Evolutionary conservation across 2,888 invertebrate species (phyloP).

Genomic region (Oasisia sp.): DNA sequence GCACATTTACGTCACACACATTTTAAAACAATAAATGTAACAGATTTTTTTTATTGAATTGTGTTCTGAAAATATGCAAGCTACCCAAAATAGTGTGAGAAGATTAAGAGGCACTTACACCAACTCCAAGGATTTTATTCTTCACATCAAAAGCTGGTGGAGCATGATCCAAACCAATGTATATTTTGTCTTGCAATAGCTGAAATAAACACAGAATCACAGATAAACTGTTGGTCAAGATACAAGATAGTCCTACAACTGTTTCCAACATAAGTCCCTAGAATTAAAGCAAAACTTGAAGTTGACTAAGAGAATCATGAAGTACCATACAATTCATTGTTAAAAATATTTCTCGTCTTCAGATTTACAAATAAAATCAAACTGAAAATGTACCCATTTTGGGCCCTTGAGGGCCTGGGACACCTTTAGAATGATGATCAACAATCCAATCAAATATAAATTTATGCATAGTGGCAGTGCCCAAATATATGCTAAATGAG

Average conservation of each 20-base stretch:
- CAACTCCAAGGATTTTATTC: constrained; percentile 76
- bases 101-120: constrained; percentile 53
- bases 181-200: constrained; percentile 75
- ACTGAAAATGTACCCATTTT: too few species aligned
- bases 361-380: too few species aligned
- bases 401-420: too few species aligned
- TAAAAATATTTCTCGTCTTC: too few species aligned
- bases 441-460: too few species aligned
- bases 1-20: background rate
- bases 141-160: constrained; percentile 81
- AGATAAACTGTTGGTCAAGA: background rate
- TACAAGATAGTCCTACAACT: background rate
- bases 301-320: too few species aligned
- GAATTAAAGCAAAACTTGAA: too few species aligned
- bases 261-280: background rate
- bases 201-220: constrained; percentile 39
- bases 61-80: background rate
- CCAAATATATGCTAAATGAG: too few species aligned
- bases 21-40: background rate
- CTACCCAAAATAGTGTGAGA: background rate
- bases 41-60: too few species aligned
- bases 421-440: too few species aligned
- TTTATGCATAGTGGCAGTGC: too few species aligned
- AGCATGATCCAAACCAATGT: constrained; percentile 81
- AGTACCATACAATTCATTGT: too few species aligned